A percentile compares a stretch with the other conserved stretches of the same genome.
These are phyloP conservation scores for Platycnemis pennipes DNA, from an alignment of 2,888 invertebrate genomes.

Conservation along the genomic window DNA sequence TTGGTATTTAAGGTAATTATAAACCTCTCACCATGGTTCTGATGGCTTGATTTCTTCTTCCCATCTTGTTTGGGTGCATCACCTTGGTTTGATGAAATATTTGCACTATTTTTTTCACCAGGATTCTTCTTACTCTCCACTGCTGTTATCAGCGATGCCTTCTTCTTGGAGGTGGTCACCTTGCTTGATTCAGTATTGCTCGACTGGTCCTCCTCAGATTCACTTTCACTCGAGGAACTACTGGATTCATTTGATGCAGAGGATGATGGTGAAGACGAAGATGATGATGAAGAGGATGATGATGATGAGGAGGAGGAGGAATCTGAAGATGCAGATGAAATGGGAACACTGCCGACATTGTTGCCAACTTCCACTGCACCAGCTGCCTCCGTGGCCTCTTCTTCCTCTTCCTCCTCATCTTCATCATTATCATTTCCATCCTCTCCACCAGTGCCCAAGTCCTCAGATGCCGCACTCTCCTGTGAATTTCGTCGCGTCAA, in stretches of 20 bases:
- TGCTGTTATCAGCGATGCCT: not conserved
- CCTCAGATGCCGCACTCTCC: conserved; percentile 29
- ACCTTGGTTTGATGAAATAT: not conserved
- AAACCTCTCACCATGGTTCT: conserved; percentile 31
- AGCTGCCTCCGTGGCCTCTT: conserved; percentile 68
- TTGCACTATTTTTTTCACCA: not conserved
- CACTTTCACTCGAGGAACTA: conserved; percentile 63
- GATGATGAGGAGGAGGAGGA: conserved; percentile 71
- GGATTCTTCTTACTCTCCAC: not conserved
- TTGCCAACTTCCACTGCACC: conserved; percentile 30
- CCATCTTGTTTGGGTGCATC: conserved; percentile 45
- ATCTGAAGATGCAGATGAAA: conserved; percentile 58
- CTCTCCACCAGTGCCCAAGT: conserved; percentile 68
- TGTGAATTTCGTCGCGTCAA: not conserved
- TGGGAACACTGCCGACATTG: conserved; percentile 14
- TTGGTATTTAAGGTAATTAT: too few relatives aligned
- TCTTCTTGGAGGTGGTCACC: not conserved
- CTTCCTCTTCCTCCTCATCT: conserved; percentile 69
- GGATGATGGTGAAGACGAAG: conserved; percentile 70
- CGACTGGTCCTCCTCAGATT: conserved; percentile 25
- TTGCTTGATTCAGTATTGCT: conserved; percentile 48
- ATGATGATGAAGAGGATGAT: conserved; percentile 68
- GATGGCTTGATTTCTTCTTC: conserved; percentile 24
- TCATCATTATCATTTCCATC: conserved; percentile 70
- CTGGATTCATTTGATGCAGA: conserved; percentile 65